Evolutionary conservation across 2,113 vertebrate species (phyloP), one percentile per base, ranked within the genome.

Genomic region (Microcebus tavaratra): DNA sequence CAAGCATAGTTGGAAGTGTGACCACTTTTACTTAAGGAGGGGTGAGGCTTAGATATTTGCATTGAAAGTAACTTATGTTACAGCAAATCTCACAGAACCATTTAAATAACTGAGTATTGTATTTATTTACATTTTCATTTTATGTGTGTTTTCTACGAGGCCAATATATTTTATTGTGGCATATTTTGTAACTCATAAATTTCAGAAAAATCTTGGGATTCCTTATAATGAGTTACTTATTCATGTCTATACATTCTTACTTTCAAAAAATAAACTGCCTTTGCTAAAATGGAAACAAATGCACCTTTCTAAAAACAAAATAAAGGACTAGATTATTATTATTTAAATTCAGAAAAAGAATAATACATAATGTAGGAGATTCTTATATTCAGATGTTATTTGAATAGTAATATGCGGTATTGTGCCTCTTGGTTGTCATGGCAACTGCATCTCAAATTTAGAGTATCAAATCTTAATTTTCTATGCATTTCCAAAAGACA

Each of bases 401-500:
- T 96, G 50, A 90, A 97, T 78, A 83, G 45, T 93, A 3, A n/a
- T 59, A 59, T 96, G 91, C 68, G 88, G n/a, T 68, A 81, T 48
- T 97, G 70, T 87, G 89, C 70, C 50, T 95, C 57, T 90, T 91
- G 36, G 98, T 98, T 98, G 96, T 79, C 91, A 84, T 96, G 76
- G 91, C 39, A 98, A 98, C 97, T 94, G 87, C 83, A 95, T 97
- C 79, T 93, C 75, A 90, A 85, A 91, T 88, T 73, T 73, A 63
- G 27, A 80, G 65, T 65, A 96, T 94, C 87, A 84, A 78, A 91
- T 95, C 70, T 90, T 97, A n/a, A 90, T 95, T 97, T 96, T 96
- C 81, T 81, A 81, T 94, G 72, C 73, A 34, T 97, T 97, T 95
- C 45, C 23, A 57, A 93, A 82, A 90, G 8, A 80, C 15, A 81